A percentile compares a stretch with the other conserved stretches of the same genome.
Conservation (phyloP, 1,140 invertebrate genomes). For the Nasonia longicornis region DNA sequence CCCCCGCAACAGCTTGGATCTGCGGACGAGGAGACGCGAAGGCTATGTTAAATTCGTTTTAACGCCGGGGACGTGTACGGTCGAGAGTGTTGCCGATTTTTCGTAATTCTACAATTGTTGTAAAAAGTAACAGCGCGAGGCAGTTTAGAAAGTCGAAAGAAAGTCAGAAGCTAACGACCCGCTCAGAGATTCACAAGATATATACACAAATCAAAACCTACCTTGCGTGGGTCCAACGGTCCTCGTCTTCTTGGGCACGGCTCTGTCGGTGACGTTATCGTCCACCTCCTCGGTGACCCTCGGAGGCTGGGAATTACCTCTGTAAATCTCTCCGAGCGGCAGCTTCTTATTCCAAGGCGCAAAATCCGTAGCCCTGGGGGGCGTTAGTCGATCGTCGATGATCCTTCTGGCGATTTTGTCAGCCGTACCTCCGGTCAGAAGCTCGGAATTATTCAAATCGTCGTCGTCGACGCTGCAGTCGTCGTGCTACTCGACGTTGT, state of each 20-base stretch:
- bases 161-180: background rate
- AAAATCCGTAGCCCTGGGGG: conserved; percentile 11
- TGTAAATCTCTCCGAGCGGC: background rate
- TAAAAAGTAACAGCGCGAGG: background rate
- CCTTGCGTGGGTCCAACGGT: conserved; percentile 7
- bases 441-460: background rate
- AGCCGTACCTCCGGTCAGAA: background rate
- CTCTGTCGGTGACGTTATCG: conserved; percentile 21
- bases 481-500: background rate
- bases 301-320: background rate
- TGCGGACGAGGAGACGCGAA: background rate
- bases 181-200: background rate
- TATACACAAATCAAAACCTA: background rate
- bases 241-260: conserved; percentile 29
- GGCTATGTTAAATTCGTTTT: conserved; percentile 13
- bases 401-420: conserved; percentile 30
- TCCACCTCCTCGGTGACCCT: conserved; percentile 15
- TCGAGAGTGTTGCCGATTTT: no score
- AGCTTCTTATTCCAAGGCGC: conserved; percentile 25
- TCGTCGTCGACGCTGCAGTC: background rate
- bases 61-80: background rate
- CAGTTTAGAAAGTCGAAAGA: background rate
- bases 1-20: conserved; percentile 30
- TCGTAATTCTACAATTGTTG: no score
- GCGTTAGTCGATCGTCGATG: conserved; percentile 38